A percentile compares a stretch with the other conserved stretches of the same genome.
phyloP scores from a whole-genome alignment of 2,888 invertebrate species.

The Malacosoma neustria region DNA sequence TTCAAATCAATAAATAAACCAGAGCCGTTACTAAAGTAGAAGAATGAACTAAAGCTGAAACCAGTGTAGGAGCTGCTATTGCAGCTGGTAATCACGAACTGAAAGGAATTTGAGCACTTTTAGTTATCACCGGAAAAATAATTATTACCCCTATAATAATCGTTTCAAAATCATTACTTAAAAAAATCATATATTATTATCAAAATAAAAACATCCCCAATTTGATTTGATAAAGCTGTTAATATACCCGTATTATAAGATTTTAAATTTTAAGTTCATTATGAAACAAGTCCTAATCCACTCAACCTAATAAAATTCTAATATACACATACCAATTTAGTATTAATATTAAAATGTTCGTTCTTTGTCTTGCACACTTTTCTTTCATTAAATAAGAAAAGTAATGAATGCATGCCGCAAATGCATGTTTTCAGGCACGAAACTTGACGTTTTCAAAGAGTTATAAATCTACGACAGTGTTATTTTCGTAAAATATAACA shows the following conservation, averaged over 20 bases:
- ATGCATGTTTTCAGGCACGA: too few species aligned
- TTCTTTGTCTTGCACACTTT: too few species aligned
- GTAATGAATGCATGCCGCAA: too few species aligned
- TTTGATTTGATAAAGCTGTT: constrained; percentile 82
- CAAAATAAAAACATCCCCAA: constrained; percentile 82
- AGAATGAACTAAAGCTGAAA: constrained; percentile 84
- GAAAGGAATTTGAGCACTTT: constrained; percentile 89
- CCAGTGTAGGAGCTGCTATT: constrained; percentile 85
- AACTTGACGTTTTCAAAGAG: too few species aligned
- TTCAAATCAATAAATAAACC: constrained; percentile 82
- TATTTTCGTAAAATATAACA: too few species aligned
- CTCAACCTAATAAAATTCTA: constrained; percentile 82
- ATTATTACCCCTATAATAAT: constrained; percentile 52
- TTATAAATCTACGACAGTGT: too few species aligned
- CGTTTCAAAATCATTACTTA: constrained; percentile 53
- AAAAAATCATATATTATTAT: constrained; percentile 70
- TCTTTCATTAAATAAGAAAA: too few species aligned
- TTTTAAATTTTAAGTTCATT: constrained; percentile 81
- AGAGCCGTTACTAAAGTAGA: constrained; percentile 87
- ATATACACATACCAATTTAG: too few species aligned
- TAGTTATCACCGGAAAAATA: constrained; percentile 78
- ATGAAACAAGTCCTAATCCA: constrained; percentile 81
- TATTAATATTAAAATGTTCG: too few species aligned
- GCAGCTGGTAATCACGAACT: constrained; percentile 83
- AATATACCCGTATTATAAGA: constrained; percentile 82